Conservation (phyloP, 2,888 invertebrate species). For the Aromia moschata region DNA sequence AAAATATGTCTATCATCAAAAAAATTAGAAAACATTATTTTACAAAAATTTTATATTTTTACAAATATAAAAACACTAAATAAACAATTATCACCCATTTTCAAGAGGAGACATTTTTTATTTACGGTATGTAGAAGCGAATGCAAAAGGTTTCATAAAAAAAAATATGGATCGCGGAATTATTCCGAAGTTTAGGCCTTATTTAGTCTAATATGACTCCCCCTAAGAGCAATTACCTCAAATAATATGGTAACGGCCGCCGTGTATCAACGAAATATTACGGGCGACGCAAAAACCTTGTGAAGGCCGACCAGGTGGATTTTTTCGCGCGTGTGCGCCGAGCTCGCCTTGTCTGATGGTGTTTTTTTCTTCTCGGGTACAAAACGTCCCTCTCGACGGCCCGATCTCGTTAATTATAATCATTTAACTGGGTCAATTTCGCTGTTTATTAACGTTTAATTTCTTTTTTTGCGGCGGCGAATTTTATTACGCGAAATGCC, state of each 20-base stretch:
- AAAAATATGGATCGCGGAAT: too few species aligned
- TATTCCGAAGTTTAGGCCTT: too few species aligned
- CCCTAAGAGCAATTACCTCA: constrained; percentile 12
- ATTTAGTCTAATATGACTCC: too few species aligned
- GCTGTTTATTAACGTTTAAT: constrained; percentile 14
- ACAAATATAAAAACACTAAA: too few species aligned
- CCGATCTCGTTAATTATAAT: constrained; percentile 13
- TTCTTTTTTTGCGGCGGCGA: constrained; percentile 4
- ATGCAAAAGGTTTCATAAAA: too few species aligned
- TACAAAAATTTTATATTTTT: too few species aligned
- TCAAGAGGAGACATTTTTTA: too few species aligned
- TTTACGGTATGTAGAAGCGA: too few species aligned
- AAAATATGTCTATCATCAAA: too few species aligned
- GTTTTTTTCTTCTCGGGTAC: constrained; percentile 20
- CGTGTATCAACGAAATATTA: constrained; percentile 11
- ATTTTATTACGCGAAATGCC: not conserved
- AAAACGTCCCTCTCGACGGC: constrained; percentile 11
- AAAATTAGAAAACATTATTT: too few species aligned
- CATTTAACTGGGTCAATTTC: constrained; percentile 21
- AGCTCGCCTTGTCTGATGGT: constrained; percentile 23
- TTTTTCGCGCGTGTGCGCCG: constrained; percentile 20
- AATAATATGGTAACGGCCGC: constrained; percentile 6
- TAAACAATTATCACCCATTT: too few species aligned
- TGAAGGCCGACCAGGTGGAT: constrained; percentile 24
- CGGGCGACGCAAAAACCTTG: constrained; percentile 20